Conservation (phyloP, 1,140 invertebrate species). For the Magallana ariakensis region DNA sequence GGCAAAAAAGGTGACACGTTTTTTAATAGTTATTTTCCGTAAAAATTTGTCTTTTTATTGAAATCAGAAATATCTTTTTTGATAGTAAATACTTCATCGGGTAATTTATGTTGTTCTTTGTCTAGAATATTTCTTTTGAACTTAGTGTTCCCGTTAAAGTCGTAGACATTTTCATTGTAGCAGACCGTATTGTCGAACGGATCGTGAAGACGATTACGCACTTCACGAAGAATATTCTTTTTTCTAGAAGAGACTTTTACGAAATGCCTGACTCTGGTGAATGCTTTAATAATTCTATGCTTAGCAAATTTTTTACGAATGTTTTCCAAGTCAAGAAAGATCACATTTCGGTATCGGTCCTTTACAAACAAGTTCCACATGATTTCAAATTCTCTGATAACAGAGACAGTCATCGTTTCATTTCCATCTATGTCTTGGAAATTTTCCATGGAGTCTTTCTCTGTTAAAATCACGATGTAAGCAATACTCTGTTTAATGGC, state of each 20-base stretch:
- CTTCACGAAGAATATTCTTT: neutral
- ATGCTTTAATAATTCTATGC: constrained; percentile 4
- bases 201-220: neutral
- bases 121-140: too few species aligned
- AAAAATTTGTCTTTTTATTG: too few species aligned
- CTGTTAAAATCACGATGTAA: neutral
- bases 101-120: too few species aligned
- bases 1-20: too few species aligned
- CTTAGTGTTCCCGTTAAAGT: too few species aligned
- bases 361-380: neutral
- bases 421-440: neutral
- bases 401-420: neutral
- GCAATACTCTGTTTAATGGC: neutral
- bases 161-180: too few species aligned
- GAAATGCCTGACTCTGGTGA: neutral
- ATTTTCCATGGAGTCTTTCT: neutral
- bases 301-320: neutral
- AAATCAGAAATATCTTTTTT: too few species aligned
- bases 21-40: too few species aligned
- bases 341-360: neutral
- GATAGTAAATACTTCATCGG: too few species aligned
- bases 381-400: neutral
- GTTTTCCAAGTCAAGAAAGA: constrained; percentile 3
- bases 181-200: neutral
- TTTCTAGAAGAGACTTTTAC: neutral